Conservation (phyloP, 1,140 invertebrate species). For the Penaeus japonicus region DNA sequence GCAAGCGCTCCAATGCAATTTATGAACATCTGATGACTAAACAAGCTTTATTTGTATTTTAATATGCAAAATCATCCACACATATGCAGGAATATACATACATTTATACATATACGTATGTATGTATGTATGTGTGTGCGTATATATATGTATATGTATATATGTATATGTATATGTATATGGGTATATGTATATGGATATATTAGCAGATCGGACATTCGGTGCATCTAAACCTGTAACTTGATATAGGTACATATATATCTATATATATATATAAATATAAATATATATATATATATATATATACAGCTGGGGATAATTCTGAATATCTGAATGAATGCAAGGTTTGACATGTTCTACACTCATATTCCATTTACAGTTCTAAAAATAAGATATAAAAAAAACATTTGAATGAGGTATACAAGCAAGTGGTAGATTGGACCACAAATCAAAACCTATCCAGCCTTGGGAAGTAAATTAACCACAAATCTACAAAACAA, state of each 20-base stretch:
- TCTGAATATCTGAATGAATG: no score
- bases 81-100: not conserved
- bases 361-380: not conserved
- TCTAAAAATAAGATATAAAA: no score
- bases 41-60: not conserved
- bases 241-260: not conserved
- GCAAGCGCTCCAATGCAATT: no score
- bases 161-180: not conserved
- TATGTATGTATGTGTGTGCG: not conserved
- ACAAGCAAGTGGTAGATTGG: no score
- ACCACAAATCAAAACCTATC: no score
- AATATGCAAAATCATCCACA: not conserved
- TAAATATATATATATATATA: no score
- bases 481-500: no score
- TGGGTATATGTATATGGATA: not conserved
- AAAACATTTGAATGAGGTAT: no score
- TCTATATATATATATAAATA: not conserved
- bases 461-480: no score
- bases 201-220: not conserved
- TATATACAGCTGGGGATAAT: no score
- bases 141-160: slow-evolving; percentile 15
- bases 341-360: slow-evolving; percentile 16
- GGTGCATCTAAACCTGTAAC: no score
- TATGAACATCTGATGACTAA: no score
- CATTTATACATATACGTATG: not conserved